A percentile compares a stretch with the other conserved stretches of the same genome.
Conservation (phyloP, 2,888 invertebrate species). For the Dasysyrphus tricinctus region DNA sequence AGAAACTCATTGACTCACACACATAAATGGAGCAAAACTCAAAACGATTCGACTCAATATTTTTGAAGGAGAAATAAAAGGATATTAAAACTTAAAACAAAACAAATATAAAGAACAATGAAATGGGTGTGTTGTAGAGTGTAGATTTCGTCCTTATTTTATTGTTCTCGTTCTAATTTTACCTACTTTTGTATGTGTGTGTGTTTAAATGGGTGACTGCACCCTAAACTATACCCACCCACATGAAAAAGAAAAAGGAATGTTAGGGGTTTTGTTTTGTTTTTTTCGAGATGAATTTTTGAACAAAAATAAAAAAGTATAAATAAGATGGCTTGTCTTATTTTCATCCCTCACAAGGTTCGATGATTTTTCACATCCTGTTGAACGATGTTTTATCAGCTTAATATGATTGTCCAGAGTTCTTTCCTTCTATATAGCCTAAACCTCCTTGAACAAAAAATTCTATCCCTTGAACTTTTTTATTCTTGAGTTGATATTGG, state of each 20-base stretch:
- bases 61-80: slow-evolving; percentile 39
- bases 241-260: no score
- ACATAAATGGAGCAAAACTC: slow-evolving; percentile 22
- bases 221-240: neutral
- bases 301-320: slow-evolving; percentile 22
- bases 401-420: neutral
- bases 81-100: slow-evolving; percentile 32
- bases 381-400: neutral
- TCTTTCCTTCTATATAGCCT: neutral
- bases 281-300: slow-evolving; percentile 20
- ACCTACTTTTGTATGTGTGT: neutral
- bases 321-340: neutral
- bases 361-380: neutral
- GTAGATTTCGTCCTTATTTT: slow-evolving; percentile 48
- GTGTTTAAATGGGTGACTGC: neutral
- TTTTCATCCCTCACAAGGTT: neutral
- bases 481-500: no score
- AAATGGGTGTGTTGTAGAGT: slow-evolving; percentile 10
- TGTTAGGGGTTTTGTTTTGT: neutral
- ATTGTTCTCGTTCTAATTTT: slow-evolving; percentile 55
- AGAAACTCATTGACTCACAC: slow-evolving; percentile 11
- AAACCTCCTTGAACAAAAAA: no score
- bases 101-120: slow-evolving; percentile 20
- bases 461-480: no score
- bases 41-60: slow-evolving; percentile 56